Base-by-base conservation (phyloP, 2,797 vertebrate species). In the Neosalanx taihuensis region DNA sequence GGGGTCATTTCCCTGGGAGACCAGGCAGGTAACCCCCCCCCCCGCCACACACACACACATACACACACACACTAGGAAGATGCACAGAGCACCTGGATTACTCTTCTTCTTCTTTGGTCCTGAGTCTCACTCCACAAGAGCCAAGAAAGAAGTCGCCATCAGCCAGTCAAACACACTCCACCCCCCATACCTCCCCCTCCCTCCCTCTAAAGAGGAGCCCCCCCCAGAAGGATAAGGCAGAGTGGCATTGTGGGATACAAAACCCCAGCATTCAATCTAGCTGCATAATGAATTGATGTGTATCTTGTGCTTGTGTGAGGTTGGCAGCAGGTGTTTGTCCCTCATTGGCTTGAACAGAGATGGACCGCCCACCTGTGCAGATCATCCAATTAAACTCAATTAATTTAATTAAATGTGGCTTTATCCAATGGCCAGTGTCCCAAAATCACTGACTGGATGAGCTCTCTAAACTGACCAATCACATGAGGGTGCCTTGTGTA, bases 201-300 rank as follows among this genome's bases (percentile, higher is more conserved):
- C 51, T 56, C 51, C 18, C 4, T 56, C 51, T 18, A n/a, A n/a
- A n/a, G 51, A 17, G 51, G 15, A n/a, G 6, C 4, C 15, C 18
- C 15, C 17, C 17, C 4, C 51, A 56, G 17, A 53, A 6, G 18
- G 17, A n/a, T 17, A 17, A 53, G 51, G 51, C 4, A 53, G 51
- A 53, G 18, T 4, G 51, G 17, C 13, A 18, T 18, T 53, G 51
- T 53, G 51, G 51, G 51, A 53, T 53, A 53, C 4, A n/a, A n/a
- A 2, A 7, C 15, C 5, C 51, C 18, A n/a, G 51, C 51, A 53
- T 53, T 53, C 51, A 77, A 82, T 64, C 72, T 75, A 77, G 80
- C 72, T 78, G 80, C 80, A 76, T 41, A 30, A 86, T 81, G 74
- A 84, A 67, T 78, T 67, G 72, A 81, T 84, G 65, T 83, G 77